These are phyloP conservation scores for Pandemis heparana DNA, from an alignment of 2,888 invertebrate species.

Conservation along the genomic window DNA sequence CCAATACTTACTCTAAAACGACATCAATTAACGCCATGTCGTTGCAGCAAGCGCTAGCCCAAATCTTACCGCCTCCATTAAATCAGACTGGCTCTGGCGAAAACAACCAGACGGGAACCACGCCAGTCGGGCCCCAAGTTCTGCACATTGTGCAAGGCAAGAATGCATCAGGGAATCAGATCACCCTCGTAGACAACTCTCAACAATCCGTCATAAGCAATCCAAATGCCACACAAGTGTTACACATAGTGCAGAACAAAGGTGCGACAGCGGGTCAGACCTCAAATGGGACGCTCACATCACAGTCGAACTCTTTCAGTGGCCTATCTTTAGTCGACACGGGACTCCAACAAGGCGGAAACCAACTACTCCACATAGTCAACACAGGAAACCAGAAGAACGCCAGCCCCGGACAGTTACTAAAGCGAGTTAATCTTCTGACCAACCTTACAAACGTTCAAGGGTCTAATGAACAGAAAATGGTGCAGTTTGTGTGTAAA, in stretches of 20 bases:
- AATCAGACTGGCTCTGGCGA: constrained; percentile 69
- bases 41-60: constrained; percentile 79
- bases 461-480: constrained; percentile 81
- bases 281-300: constrained; percentile 59
- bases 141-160: constrained; percentile 82
- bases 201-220: constrained; percentile 75
- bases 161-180: constrained; percentile 71
- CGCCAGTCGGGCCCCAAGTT: constrained; percentile 67
- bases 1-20: constrained; percentile 68
- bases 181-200: constrained; percentile 72
- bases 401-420: constrained; percentile 68
- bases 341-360: constrained; percentile 76
- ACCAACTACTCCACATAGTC: constrained; percentile 81
- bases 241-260: constrained; percentile 82
- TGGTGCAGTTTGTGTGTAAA: constrained; percentile 88
- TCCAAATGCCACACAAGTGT: constrained; percentile 71
- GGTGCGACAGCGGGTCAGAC: constrained; percentile 53
- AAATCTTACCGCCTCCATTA: constrained; percentile 77
- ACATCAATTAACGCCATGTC: constrained; percentile 75
- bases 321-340: constrained; percentile 77
- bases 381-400: constrained; percentile 77
- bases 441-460: constrained; percentile 80
- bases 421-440: constrained; percentile 81
- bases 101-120: constrained; percentile 58
- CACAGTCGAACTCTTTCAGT: constrained; percentile 68